Conservation (phyloP, 2,113 vertebrate genomes). For the Leptocoma aspasia region DNA sequence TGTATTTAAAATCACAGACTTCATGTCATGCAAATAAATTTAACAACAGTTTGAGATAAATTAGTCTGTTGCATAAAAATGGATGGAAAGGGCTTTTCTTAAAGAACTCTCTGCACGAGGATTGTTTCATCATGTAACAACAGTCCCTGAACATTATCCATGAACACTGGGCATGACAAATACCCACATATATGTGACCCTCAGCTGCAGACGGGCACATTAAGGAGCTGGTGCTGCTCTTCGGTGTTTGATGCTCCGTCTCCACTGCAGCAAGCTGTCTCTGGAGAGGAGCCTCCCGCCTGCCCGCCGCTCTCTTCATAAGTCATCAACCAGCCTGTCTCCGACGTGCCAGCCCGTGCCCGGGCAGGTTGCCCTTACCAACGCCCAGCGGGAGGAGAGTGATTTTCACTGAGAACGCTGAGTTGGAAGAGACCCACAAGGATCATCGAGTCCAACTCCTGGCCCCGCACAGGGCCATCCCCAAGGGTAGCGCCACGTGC, state of each 20-base stretch:
- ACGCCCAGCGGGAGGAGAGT: background rate
- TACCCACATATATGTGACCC: rapidly evolving
- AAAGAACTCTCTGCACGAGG: background rate
- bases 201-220: rapidly evolving
- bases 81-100: background rate
- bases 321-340: background rate
- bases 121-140: background rate
- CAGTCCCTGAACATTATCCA: background rate
- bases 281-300: background rate
- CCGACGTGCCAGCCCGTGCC: too few relatives aligned
- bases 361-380: background rate
- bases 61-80: background rate
- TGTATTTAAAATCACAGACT: background rate
- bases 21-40: background rate
- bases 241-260: rapidly evolving
- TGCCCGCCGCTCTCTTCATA: rapidly evolving
- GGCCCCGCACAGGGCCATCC: background rate
- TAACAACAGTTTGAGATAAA: background rate
- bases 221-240: background rate
- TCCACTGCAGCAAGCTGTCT: background rate
- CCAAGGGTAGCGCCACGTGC: background rate
- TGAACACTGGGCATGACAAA: background rate
- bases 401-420: background rate
- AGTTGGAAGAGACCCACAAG: background rate
- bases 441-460: rapidly evolving